Evolutionary conservation across 2,888 invertebrate genomes (phyloP), one percentile per base, ranked within the genome.

Genomic region (Anaspis maculata): DNA sequence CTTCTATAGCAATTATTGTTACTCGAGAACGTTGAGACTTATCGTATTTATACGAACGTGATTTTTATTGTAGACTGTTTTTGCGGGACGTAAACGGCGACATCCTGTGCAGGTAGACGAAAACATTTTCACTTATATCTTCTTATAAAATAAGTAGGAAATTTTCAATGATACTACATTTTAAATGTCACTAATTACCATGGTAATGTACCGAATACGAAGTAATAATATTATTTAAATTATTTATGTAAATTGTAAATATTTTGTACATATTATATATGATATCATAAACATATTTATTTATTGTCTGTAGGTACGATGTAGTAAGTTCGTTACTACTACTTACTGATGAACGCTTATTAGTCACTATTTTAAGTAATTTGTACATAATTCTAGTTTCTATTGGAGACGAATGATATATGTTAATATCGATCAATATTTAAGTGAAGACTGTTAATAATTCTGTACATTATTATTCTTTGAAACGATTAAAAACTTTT

Each of bases 401-500:
- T n/a, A n/a, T n/a, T n/a, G n/a, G n/a, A n/a, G n/a, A n/a, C n/a
- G n/a, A n/a, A n/a, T n/a, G n/a, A n/a, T n/a, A n/a, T n/a, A n/a
- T n/a, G 41, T 41, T 35, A 35, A 13, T 35, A 44, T 36, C 44
- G 46, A 48, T 46, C 38, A 44, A 43, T 51, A 51, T 57, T 54
- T 57, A 57, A 57, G 51, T 56, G 41, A 62, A 64, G 64, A 64
- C 64, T 64, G 64, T 63, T 61, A 54, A 48, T 61, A 54, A 48
- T 56, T 54, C 51, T 54, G 55, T 59, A 55, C 45, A 54, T 50
- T 56, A 47, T 45, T 39, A 54, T 54, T 52, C 50, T 48, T 39
- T 35, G 22, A 36, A 36, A 33, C 28, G 15, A 39, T 42, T 41
- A 40, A 45, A 39, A n/a, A 30, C 28, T 25, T 35, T 36, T 39